Evolutionary conservation across 30 jellyfish, hydroid and myxozoan genomes (phyloP), one percentile per base, ranked within the genome.

Genomic region (Aurelia sp.): DNA sequence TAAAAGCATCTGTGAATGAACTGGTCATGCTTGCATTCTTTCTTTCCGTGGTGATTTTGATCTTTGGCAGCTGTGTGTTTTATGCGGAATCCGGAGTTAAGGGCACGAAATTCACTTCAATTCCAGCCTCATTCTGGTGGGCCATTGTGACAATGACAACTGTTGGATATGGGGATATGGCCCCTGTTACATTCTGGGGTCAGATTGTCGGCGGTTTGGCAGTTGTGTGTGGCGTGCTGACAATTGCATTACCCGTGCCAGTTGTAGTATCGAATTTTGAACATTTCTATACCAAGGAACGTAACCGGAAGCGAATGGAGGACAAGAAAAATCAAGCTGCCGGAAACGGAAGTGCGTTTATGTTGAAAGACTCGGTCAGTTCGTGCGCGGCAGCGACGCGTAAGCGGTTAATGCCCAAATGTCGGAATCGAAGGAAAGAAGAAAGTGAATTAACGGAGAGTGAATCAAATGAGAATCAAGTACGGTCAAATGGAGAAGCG

Each of bases 81-180:
- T 93, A 88, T 66, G 98, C 98, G 23, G 98, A 93, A 73, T 69
- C 80, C 64, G 66, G 82, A 50, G 71, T 16, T 57, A 66, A 68
- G 37, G 96, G 92, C 22, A 93, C 97, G 35, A 88, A 88, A 71
- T 93, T 93, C 91, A 78, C 74, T 0, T 87, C 98, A n/a, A 93
- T 93, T 22, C 98, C 98, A 60, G 89, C 92, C 81, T 81, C 98
- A 10, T 93, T 93, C 85, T 93, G 98, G 98, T 93, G 98, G 98
- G 96, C 97, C 17, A 93, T 93, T 53, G 98, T 93, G 17, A 93
- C 98, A 22, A 93, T 93, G 98, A 88, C 98, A 55, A 93, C 98
- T 0, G 98, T 93, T 13, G 98, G 98, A 37, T 93, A 93, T 78
- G 98, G 98, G 27, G 98, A 93, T 67, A 93, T 93, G 98, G 57